A percentile compares a stretch with the other conserved stretches of the same genome.
Evolutionary conservation across 2,888 invertebrate genomes (phyloP).

Genomic region (Drosophila maculinotata): DNA sequence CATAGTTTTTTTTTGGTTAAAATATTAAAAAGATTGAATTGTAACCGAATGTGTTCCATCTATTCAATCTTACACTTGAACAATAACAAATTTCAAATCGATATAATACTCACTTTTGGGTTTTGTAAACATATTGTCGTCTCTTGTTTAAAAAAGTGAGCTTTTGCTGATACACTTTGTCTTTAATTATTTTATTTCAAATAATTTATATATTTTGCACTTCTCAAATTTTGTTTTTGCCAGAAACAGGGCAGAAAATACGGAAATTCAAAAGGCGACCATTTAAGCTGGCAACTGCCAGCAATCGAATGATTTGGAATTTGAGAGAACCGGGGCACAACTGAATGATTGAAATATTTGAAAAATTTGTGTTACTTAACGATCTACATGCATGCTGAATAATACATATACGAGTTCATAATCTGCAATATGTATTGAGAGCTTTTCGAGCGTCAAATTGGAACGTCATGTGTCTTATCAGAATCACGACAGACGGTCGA

Average conservation of each 20-base stretch:
- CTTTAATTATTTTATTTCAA: not conserved
- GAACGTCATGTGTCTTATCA: constrained; percentile 54
- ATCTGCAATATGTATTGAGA: constrained; percentile 33
- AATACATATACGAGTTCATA: constrained; percentile 9
- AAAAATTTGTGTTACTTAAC: constrained; percentile 22
- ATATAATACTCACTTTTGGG: constrained; percentile 52
- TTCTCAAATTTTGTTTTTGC: not conserved
- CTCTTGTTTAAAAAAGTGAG: not conserved
- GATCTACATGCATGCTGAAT: constrained; percentile 5
- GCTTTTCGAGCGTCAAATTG: constrained; percentile 45
- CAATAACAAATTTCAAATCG: no score
- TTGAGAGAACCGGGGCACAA: constrained; percentile 15
- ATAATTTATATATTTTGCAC: constrained; percentile 9
- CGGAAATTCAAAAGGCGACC: constrained; percentile 9
- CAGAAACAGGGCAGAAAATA: not conserved
- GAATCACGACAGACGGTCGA: constrained; percentile 14
- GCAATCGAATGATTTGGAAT: constrained; percentile 44
- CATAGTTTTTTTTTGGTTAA: no score
- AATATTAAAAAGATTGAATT: no score
- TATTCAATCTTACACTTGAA: no score
- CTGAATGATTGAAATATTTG: constrained; percentile 41
- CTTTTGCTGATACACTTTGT: not conserved
- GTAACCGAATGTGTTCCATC: no score
- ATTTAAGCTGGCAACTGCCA: constrained; percentile 22
- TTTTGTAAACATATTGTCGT: constrained; percentile 33